These are phyloP conservation scores for Camptogramma bilineatum DNA, from an alignment of 2,888 invertebrate genomes.

Conservation along the genomic window DNA sequence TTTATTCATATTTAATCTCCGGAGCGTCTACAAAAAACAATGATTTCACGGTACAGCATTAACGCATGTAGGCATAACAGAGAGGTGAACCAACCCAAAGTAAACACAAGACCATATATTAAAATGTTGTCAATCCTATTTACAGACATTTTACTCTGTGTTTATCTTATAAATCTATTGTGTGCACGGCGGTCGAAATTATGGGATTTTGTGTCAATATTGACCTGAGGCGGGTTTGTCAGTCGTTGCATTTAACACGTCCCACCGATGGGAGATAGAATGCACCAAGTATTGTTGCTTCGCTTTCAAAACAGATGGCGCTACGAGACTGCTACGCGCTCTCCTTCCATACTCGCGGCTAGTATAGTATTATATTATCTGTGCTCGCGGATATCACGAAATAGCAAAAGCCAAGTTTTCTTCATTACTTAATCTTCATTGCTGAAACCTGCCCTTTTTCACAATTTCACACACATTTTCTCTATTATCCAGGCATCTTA, in stretches of 20 bases:
- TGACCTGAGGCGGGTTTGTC: slow-evolving; percentile 75
- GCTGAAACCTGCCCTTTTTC: not conserved
- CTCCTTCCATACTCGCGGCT: not conserved
- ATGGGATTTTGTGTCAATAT: slow-evolving; percentile 84
- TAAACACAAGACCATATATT: slow-evolving; percentile 82
- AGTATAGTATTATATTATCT: too few species aligned
- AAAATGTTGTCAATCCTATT: slow-evolving; percentile 85
- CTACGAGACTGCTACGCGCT: slow-evolving; percentile 42
- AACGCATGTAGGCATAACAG: slow-evolving; percentile 84
- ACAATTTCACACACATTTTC: not conserved
- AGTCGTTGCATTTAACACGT: slow-evolving; percentile 82
- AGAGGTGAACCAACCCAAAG: slow-evolving; percentile 76
- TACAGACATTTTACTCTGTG: slow-evolving; percentile 84
- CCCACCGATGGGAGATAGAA: slow-evolving; percentile 66
- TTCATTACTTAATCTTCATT: not conserved
- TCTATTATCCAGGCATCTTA: slow-evolving; percentile 3
- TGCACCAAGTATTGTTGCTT: slow-evolving; percentile 42
- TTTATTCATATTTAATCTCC: slow-evolving; percentile 84
- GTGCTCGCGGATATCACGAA: not conserved
- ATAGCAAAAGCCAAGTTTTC: not conserved
- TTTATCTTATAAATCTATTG: slow-evolving; percentile 85
- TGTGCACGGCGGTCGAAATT: slow-evolving; percentile 82
- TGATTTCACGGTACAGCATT: slow-evolving; percentile 84
- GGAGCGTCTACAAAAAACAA: slow-evolving; percentile 80
- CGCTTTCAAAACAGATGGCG: slow-evolving; percentile 63